Base-by-base conservation (phyloP, 2,113 vertebrate genomes). In the Hassar affinis region DNA sequence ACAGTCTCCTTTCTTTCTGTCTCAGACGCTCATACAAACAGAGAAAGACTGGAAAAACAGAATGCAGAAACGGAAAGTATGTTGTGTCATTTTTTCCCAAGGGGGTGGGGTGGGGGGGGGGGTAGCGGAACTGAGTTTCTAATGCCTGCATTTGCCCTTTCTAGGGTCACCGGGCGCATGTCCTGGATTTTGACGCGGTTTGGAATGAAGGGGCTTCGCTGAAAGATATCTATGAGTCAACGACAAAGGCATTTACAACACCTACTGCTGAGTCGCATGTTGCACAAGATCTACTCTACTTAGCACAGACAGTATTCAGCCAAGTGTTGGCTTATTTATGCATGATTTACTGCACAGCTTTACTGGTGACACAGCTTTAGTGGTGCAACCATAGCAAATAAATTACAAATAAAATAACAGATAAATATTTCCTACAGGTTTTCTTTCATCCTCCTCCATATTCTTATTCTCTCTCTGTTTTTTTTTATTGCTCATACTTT, bases 171-270 rank as follows among this genome's bases (percentile, higher is more conserved):
- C 86, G 85, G 45, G 81, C 83, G 17, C 88, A 90, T 22, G 80
- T 77, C 17, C 64, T 91, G 84, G 85, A 88, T 78, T 89, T 91
- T 47, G 89, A 89, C 51, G 85, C 85, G 9, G 88, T 91, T 25
- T 90, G 88, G 84, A 83, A 87, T 49, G 89, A 91, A 78, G 88
- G 79, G 9, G 77, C 87, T 35, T 87, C 88, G 25, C 88, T 86
- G 18, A 88, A 78, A 62, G 88, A 91, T 11, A 78, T 90, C 80
- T 91, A 91, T 59, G 90, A 90, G 54, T 87, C 88, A 38, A 87
- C 88, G n/a, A 82, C 88, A 42, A 89, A 89, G 90, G 90, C 88
- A 87, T 61, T 77, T 56, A 66, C 51, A n/a, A n/a, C n/a, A n/a
- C 59, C 47, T 45, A 30, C 68, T 5, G 45, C 51, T 83, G 33